Conservation (phyloP, 2,113 vertebrate genomes). For the Bufo bufo region DNA sequence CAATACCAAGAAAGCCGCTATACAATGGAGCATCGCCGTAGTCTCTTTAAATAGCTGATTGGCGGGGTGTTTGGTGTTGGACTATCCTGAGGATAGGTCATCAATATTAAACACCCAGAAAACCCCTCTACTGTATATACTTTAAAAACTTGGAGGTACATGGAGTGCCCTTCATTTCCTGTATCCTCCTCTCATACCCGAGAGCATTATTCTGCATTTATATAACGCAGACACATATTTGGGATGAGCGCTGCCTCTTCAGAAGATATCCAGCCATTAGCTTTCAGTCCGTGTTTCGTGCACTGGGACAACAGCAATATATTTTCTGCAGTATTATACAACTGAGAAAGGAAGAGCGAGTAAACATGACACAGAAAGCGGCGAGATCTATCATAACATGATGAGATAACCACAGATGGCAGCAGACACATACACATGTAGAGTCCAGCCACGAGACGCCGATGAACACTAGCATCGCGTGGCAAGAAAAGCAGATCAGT, state of each 20-base stretch:
- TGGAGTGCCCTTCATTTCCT: neutral
- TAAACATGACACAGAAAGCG: constrained; percentile 29
- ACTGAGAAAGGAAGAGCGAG: neutral
- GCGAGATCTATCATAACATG: neutral
- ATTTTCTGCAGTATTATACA: constrained; percentile 1
- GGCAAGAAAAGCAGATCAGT: constrained; percentile 40
- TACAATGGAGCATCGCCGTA: no score
- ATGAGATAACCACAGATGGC: constrained; percentile 43
- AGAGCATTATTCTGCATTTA: neutral
- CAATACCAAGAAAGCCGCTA: no score
- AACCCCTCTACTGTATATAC: neutral
- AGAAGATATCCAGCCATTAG: neutral
- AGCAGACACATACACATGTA: neutral
- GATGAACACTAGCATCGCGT: constrained; percentile 26
- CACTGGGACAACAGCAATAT: neutral
- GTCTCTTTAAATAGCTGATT: no score
- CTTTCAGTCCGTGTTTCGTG: neutral
- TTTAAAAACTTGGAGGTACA: neutral
- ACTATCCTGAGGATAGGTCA: no score
- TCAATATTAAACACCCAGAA: no score
- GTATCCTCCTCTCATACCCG: no score
- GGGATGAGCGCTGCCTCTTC: neutral
- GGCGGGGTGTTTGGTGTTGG: no score
- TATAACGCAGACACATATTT: neutral
- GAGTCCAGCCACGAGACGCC: constrained; percentile 22